phyloP scores from a whole-genome alignment of 53 echinoderm and acorn worm genomes.

The Apostichopus leukothele region DNA sequence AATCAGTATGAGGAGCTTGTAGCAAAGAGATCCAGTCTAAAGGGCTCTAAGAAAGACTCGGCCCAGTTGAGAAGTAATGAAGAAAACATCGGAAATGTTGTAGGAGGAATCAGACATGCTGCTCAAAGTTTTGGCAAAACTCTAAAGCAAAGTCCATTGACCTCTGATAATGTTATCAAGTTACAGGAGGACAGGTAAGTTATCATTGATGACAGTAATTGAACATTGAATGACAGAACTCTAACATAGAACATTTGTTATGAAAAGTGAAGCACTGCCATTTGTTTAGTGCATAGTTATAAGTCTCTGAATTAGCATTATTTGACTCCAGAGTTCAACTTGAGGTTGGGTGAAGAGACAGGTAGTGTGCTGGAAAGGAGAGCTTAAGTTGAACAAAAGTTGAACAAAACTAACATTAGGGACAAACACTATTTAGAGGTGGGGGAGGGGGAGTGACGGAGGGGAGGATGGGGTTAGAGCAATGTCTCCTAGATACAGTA shows the following conservation, averaged over 20 bases:
- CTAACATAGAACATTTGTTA: no score
- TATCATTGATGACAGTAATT: not conserved
- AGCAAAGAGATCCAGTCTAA: constrained; percentile 71
- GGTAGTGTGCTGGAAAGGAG: no score
- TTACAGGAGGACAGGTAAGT: constrained; percentile 84
- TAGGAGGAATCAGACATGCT: constrained; percentile 78
- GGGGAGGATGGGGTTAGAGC: no score
- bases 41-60: constrained; percentile 69
- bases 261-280: no score
- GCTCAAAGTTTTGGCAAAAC: constrained; percentile 88
- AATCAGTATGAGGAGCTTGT: constrained; percentile 82
- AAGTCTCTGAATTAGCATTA: no score
- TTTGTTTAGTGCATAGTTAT: no score
- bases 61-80: constrained; percentile 63
- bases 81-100: constrained; percentile 77
- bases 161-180: constrained; percentile 84
- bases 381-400: not conserved
- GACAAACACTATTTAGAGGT: not conserved
- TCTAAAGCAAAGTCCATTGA: constrained; percentile 93
- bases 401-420: not conserved
- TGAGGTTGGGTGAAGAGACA: no score
- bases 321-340: no score
- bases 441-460: not conserved
- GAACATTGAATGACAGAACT: no score
- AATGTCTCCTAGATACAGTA: no score